Conservation (phyloP, 2,113 vertebrate species). For the Harpagus bidentatus region DNA sequence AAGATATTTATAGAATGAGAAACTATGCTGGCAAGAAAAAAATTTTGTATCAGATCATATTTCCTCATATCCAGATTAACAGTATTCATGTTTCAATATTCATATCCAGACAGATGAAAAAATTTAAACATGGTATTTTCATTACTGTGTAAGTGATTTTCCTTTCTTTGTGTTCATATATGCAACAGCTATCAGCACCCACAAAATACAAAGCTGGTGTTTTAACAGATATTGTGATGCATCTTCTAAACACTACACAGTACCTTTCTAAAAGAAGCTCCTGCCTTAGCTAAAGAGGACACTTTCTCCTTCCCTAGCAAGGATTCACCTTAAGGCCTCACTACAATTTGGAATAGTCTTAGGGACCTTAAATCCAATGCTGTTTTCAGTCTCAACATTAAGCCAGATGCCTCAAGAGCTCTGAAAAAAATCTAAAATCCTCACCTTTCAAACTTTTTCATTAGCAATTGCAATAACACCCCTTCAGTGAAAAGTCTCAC, state of each 20-base stretch:
- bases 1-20: neutral
- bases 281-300: neutral
- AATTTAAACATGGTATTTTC: neutral
- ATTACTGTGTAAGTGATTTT: neutral
- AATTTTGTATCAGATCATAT: neutral
- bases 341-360: neutral
- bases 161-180: neutral
- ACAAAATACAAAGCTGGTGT: neutral
- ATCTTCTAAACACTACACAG: neutral
- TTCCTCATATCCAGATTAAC: neutral
- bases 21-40: neutral
- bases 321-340: neutral
- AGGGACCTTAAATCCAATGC: neutral
- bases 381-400: neutral
- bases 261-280: neutral
- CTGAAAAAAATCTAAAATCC: neutral
- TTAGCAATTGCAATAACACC: neutral
- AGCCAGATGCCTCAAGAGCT: neutral
- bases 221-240: neutral
- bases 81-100: neutral
- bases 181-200: neutral
- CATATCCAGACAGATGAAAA: neutral
- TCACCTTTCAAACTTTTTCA: neutral
- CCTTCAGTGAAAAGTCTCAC: neutral
- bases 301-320: neutral